Conservation (phyloP, 2,888 invertebrate genomes). For the Cerceris ruficornis region DNA sequence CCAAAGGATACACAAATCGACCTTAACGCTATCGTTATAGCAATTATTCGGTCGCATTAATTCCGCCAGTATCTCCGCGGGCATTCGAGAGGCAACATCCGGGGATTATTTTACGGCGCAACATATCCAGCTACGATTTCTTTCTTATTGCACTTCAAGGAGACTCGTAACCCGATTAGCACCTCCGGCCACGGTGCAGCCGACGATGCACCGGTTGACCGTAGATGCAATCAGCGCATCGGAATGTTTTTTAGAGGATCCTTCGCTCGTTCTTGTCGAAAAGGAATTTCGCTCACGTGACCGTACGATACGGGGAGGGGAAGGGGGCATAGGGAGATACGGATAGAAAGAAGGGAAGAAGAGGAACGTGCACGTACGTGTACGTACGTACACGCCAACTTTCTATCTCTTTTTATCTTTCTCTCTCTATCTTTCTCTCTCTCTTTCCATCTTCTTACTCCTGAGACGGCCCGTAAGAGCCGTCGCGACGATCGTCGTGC, state of each 20-base stretch:
- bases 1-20: neutral
- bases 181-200: slow-evolving; percentile 18
- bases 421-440: too few species aligned
- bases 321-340: slow-evolving; percentile 6
- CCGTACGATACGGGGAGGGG: slow-evolving; percentile 19
- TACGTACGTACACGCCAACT: too few species aligned
- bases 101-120: slow-evolving; percentile 15
- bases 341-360: neutral
- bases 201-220: slow-evolving; percentile 39
- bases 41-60: neutral
- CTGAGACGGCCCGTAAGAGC: slow-evolving; percentile 57
- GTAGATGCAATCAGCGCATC: slow-evolving; percentile 62
- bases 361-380: neutral
- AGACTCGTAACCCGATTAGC: slow-evolving; percentile 51
- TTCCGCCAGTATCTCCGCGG: neutral
- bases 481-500: slow-evolving; percentile 75
- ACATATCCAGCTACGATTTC: slow-evolving; percentile 1
- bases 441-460: slow-evolving; percentile 42
- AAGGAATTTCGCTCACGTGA: slow-evolving; percentile 67
- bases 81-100: slow-evolving; percentile 4
- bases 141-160: slow-evolving; percentile 31
- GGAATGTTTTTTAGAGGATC: slow-evolving; percentile 63
- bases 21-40: neutral
- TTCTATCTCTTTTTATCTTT: too few species aligned
- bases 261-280: slow-evolving; percentile 50